Evolutionary conservation across 2,888 invertebrate species (phyloP).

Genomic region (Mythimna vitellina): DNA sequence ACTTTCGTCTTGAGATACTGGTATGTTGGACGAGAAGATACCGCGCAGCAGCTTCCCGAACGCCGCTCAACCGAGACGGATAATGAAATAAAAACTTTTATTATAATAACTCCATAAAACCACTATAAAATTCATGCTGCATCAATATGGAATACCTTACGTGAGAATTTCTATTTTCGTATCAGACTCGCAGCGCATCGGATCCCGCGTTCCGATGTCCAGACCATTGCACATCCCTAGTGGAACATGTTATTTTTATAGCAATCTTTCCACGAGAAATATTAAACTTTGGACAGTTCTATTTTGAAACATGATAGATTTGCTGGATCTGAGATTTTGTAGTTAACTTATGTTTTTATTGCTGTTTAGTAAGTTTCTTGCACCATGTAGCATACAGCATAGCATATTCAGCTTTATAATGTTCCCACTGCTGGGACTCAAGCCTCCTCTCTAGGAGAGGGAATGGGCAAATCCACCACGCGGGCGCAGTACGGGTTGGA

Average conservation of each 20-base stretch:
- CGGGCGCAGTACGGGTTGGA: no score
- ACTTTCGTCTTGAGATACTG: no score
- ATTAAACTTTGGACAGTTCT: slow-evolving; percentile 52
- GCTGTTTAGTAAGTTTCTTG: not conserved
- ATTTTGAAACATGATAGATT: slow-evolving; percentile 54
- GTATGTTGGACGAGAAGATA: no score
- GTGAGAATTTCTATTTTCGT: slow-evolving; percentile 43
- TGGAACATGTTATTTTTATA: slow-evolving; percentile 48
- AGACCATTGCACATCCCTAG: slow-evolving; percentile 50
- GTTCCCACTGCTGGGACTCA: no score
- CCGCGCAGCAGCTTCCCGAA: no score
- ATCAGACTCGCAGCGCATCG: slow-evolving; percentile 20
- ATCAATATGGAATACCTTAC: slow-evolving; percentile 8
- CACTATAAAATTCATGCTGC: not conserved
- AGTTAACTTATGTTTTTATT: slow-evolving; percentile 2
- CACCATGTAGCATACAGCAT: no score
- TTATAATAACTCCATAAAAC: not conserved
- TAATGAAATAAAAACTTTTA: no score
- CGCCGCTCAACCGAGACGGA: no score
- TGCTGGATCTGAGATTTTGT: slow-evolving; percentile 22
- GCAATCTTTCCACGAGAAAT: slow-evolving; percentile 47
- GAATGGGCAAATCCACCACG: no score
- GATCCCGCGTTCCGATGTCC: slow-evolving; percentile 12
- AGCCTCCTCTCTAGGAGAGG: no score
- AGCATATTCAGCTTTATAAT: no score